A percentile compares a stretch with the other conserved stretches of the same genome.
phyloP scores from a whole-genome alignment of 1,140 invertebrate genomes.

The Lethocerus indicus region DNA sequence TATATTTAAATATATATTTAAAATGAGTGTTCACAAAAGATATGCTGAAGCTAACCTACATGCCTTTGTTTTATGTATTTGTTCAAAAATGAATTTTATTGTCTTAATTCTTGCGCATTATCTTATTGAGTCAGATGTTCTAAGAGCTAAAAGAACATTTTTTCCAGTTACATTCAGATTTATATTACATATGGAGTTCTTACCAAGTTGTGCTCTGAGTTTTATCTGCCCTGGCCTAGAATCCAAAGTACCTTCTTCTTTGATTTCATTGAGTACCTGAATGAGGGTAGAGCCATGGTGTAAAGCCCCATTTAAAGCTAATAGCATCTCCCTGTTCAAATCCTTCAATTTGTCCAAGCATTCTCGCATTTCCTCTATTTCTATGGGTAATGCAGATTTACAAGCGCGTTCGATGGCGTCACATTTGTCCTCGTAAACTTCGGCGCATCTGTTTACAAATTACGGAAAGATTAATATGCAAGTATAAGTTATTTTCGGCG shows the following conservation, averaged over 20 bases:
- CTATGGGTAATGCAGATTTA: constrained; percentile 41
- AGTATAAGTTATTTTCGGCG: background rate
- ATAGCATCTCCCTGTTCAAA: constrained; percentile 46
- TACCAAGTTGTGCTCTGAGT: constrained; percentile 39
- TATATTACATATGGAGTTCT: constrained; percentile 6
- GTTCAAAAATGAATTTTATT: no score
- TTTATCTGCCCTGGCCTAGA: constrained; percentile 54
- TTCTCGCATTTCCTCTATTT: constrained; percentile 45
- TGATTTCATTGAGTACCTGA: constrained; percentile 45
- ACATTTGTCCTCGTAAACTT: constrained; percentile 50
- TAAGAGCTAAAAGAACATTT: no score
- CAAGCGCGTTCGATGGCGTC: constrained; percentile 46
- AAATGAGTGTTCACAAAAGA: no score
- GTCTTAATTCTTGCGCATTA: no score
- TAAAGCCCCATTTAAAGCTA: constrained; percentile 54
- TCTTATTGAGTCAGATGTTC: no score
- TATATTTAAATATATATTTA: background rate
- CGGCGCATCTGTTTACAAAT: constrained; percentile 32
- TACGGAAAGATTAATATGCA: background rate
- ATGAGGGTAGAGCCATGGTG: constrained; percentile 62
- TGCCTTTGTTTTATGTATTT: no score
- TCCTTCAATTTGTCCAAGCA: constrained; percentile 44
- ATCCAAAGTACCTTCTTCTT: constrained; percentile 46
- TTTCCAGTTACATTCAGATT: background rate
- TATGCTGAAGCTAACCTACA: no score